A percentile compares a stretch with the other conserved stretches of the same genome.
Conservation (phyloP, 2,888 invertebrate species). For the Stenurella melanura region DNA sequence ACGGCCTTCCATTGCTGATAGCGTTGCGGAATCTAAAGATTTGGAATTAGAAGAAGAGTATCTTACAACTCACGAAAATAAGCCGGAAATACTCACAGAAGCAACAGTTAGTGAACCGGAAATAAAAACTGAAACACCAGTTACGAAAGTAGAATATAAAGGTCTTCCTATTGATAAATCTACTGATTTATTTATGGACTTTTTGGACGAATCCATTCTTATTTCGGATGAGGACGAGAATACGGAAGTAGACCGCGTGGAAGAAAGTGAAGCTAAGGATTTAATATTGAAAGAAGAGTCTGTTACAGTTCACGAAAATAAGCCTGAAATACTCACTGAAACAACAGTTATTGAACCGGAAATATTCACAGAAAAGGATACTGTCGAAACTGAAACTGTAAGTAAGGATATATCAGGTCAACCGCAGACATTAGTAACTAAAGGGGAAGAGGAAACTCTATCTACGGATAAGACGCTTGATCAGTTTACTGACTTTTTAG, state of each 20-base stretch:
- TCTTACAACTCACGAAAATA: not conserved
- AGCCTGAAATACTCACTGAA: not conserved
- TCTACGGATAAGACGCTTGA: constrained; percentile 61
- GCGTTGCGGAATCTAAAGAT: too few relatives aligned
- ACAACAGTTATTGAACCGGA: not conserved
- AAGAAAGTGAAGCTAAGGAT: constrained; percentile 6
- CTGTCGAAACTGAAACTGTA: not conserved
- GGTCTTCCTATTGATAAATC: constrained; percentile 63
- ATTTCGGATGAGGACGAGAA: constrained; percentile 47
- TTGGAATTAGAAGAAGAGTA: not conserved
- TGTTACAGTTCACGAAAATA: not conserved
- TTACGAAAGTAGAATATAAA: constrained; percentile 51
- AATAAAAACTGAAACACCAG: not conserved
- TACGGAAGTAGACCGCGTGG: not conserved
- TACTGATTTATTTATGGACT: constrained; percentile 66
- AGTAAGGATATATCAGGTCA: not conserved
- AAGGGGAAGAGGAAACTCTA: too few relatives aligned
- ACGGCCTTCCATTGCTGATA: not conserved
- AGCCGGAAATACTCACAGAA: not conserved
- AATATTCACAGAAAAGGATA: not conserved
- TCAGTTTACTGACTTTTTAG: constrained; percentile 69
- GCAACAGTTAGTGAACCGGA: not conserved
- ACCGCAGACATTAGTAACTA: too few relatives aligned
- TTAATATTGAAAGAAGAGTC: not conserved
- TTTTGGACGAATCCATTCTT: constrained; percentile 65